Percentiles rank a stretch among this genome's conserved stretches.
phyloP scores from a whole-genome alignment of 2,113 vertebrate genomes.

The Cavia porcellus region DNA sequence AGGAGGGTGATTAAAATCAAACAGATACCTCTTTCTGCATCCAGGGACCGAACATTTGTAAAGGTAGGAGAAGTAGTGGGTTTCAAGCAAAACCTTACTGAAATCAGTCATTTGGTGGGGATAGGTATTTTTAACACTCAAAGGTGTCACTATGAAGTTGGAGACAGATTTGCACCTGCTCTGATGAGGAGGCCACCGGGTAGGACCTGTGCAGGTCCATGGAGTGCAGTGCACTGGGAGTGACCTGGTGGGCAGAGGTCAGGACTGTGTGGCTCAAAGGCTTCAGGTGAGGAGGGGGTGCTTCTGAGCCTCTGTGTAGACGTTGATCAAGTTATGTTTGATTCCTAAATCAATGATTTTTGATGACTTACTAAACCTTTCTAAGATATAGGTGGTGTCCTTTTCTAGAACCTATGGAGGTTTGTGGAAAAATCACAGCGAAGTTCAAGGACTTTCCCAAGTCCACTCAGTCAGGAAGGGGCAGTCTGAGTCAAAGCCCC shows the following conservation, averaged over 20 bases:
- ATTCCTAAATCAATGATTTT: background rate
- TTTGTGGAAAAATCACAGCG: background rate
- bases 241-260: background rate
- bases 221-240: background rate
- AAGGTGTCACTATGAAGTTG: background rate
- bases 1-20: conserved; percentile 76
- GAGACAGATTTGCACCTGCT: background rate
- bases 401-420: no score
- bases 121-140: background rate
- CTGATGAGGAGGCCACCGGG: background rate
- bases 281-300: background rate
- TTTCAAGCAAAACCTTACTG: conserved; percentile 53
- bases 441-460: background rate
- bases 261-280: background rate
- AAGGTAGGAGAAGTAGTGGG: background rate
- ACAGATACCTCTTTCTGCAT: conserved; percentile 37
- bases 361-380: background rate
- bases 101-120: background rate
- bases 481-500: background rate
- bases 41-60: conserved; percentile 54
- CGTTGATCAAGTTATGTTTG: background rate
- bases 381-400: no score
- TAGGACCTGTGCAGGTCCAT: background rate
- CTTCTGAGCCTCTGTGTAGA: background rate
- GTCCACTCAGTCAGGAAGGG: background rate